These are phyloP conservation scores for Arothron firmamentum DNA, from an alignment of 2,113 vertebrate species.

Conservation along the genomic window DNA sequence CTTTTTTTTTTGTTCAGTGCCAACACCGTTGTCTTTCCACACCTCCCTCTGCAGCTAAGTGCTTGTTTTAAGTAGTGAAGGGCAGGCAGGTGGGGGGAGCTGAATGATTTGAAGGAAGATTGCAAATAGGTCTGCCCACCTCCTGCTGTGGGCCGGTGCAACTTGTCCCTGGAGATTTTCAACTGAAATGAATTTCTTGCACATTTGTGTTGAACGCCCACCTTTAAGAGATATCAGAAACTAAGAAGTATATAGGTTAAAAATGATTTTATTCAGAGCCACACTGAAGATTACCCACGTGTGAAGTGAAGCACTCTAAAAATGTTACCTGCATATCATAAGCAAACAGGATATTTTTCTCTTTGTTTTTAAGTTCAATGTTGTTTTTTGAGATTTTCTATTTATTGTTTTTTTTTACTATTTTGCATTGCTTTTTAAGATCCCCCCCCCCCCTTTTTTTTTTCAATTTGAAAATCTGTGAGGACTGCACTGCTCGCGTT, in stretches of 20 bases:
- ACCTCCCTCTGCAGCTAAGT: constrained; percentile 26
- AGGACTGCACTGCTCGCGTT: constrained; percentile 63
- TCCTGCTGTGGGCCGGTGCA: constrained; percentile 50
- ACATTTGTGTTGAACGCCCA: constrained; percentile 43
- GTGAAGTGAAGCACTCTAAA: constrained; percentile 40
- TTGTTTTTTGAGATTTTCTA: constrained; percentile 10
- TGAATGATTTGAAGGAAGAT: constrained; percentile 42
- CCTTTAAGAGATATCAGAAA: constrained; percentile 29
- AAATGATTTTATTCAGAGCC: constrained; percentile 23
- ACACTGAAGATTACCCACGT: constrained; percentile 38
- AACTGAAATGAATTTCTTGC: constrained; percentile 43
- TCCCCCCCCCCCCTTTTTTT: constrained; percentile 47
- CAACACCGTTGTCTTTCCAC: constrained; percentile 54
- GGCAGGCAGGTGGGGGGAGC: constrained; percentile 4
- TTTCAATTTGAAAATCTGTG: constrained; percentile 53
- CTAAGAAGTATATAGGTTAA: constrained; percentile 23
- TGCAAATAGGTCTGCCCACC: constrained; percentile 63
- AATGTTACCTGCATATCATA: constrained; percentile 33
- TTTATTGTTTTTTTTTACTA: constrained; percentile 55
- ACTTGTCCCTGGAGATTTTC: constrained; percentile 25
- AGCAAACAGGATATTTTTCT: constrained; percentile 14
- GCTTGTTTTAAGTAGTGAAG: constrained; percentile 48
- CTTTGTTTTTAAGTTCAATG: constrained; percentile 51
- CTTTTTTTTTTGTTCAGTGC: constrained; percentile 53
- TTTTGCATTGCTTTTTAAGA: constrained; percentile 60